phyloP scores from a whole-genome alignment of 2,888 invertebrate genomes.

The Tetragonula carbonaria region DNA sequence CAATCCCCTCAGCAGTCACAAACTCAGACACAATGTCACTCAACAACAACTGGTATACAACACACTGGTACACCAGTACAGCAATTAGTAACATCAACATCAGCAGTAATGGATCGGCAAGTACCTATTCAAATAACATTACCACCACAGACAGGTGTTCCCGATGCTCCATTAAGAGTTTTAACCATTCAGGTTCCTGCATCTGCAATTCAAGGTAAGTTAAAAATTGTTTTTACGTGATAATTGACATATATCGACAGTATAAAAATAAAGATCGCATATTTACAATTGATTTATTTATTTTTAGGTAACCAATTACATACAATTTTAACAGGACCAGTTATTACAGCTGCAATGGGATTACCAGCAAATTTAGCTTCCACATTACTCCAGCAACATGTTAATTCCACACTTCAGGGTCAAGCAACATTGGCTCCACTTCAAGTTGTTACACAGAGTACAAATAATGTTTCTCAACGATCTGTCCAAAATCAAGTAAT shows the following conservation, averaged over 20 bases:
- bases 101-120: slow-evolving; percentile 85
- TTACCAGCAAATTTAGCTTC: slow-evolving; percentile 93
- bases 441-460: slow-evolving; percentile 77
- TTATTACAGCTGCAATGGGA: slow-evolving; percentile 95
- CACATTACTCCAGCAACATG: slow-evolving; percentile 94
- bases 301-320: slow-evolving; percentile 86
- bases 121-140: slow-evolving; percentile 89
- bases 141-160: slow-evolving; percentile 91
- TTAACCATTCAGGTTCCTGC: slow-evolving; percentile 96
- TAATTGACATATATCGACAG: neutral
- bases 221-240: slow-evolving; percentile 65
- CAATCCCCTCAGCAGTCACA: slow-evolving; percentile 69
- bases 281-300: neutral
- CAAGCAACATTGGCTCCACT: slow-evolving; percentile 83
- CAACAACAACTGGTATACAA: slow-evolving; percentile 70
- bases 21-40: slow-evolving; percentile 71
- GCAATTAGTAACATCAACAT: slow-evolving; percentile 80
- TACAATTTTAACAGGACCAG: slow-evolving; percentile 92
- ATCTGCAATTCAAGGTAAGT: slow-evolving; percentile 90
- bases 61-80: slow-evolving; percentile 75
- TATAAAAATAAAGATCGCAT: neutral
- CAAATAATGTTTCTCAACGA: slow-evolving; percentile 76
- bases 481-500: slow-evolving; percentile 76
- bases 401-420: slow-evolving; percentile 90
- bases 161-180: slow-evolving; percentile 89